Evolutionary conservation across 92 coral and sea anemone species (phyloP), one percentile per base, ranked within the genome.

Genomic region (Metridium senile): DNA sequence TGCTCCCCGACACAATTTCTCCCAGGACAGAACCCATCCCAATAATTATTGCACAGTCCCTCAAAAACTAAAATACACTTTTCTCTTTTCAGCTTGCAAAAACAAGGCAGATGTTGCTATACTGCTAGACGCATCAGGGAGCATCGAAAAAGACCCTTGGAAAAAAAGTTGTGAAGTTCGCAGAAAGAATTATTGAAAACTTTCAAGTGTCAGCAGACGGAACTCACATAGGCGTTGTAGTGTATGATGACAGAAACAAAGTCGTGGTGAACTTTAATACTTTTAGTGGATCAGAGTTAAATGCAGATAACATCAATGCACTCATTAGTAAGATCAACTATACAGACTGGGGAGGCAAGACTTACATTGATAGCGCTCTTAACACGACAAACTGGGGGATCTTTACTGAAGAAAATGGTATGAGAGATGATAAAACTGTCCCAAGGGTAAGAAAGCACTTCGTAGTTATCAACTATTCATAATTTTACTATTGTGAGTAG

Each of bases 61-160:
- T n/a, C n/a, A n/a, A n/a, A n/a, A n/a, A n/a, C n/a, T n/a, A n/a
- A n/a, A n/a, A n/a, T 21, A 7, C 22, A 23, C 3, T 61, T 18
- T 54, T 2, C 19, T 61, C 23, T 7, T 22, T 54, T 19, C 26
- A 54, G 61, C 23, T 54, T 59, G 65, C 16, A 11, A 21, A 1
- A 20, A 2, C 11, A 59, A 59, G 65, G 28, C 76, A 11, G 89
- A 84, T 73, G 61, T 84, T 27, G 89, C 80, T 11, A 35, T 84
- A 1, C 67, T 84, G 33, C 22, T 84, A 25, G 89, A 84, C 53
- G 80, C 84, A 0, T 84, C 89, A 63, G 89, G 85, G 61, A 72
- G 66, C 33, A 72, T 72, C 9, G 77, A n/a, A 23, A 33, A 16
- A 49, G 66, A 34, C 34, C 64, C 1, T 7, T n/a, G 56, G n/a